Base-by-base conservation (phyloP, 2,113 vertebrate genomes). In the Clarias magur region DNA sequence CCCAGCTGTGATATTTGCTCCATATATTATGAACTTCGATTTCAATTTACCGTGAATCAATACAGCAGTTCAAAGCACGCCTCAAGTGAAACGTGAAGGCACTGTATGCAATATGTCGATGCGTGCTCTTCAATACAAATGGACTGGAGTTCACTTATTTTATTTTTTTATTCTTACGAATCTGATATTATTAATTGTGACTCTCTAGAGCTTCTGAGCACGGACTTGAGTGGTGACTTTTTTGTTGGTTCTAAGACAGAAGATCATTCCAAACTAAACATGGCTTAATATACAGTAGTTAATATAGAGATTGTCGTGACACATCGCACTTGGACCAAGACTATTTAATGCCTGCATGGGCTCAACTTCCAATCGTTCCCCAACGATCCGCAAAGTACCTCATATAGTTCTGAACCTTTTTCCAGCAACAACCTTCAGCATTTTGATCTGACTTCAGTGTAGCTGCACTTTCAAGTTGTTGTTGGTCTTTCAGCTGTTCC, bases 1-100 rank as follows among this genome's bases (percentile, higher is more conserved):
- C 9, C 76, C 17, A 25, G 17, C 23, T 8, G 23, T 23, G 17
- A 30, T 53, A n/a, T 86, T 62, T 75, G 25, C 34, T 54, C 82
- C 19, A 30, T 73, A 60, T 54, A 27, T 60, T 12, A 42, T 57
- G 62, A 86, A 38, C 3, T 57, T 30, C 16, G 12, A 6, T 86
- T 60, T 73, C n/a, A 75, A 48, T 87, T 59, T 27, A 63, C 48
- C 63, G 67, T 63, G 57, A 56, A 87, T 87, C 86, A 54, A 87
- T 82, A 82, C 3, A 25, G 21, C 42, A 54, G 82, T 87, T 53
- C 38, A 82, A 63, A 82, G 68, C n/a, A 34, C 13, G 30, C 16
- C 63, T 60, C 65, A 65, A n/a, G 16, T 38, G 81, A 34, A n/a
- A 53, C 15, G 21, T 1, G 2, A 21, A 34, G 8, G 48, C 7